Conservation (phyloP, 2,797 vertebrate genomes). For the Orientallactaga sibirica region DNA sequence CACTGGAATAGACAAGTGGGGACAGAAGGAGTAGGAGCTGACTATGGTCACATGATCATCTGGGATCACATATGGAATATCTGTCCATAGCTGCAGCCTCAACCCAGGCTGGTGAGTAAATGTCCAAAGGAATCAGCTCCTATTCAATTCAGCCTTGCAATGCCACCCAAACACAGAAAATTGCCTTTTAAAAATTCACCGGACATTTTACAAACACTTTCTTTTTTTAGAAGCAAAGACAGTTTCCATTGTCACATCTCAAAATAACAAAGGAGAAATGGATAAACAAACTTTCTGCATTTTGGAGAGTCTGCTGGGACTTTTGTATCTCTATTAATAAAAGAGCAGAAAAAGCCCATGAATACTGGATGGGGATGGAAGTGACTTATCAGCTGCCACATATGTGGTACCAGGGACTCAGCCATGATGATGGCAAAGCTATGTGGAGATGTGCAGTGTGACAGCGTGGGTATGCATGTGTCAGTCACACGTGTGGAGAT, state of each 20-base stretch:
- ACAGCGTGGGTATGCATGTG: accelerated
- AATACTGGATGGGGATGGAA: background rate
- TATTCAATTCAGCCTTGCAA: background rate
- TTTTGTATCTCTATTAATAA: constrained; percentile 5
- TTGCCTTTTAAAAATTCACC: background rate
- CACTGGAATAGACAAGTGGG: background rate
- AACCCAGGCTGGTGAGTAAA: background rate
- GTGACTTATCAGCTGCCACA: background rate
- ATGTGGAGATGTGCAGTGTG: background rate
- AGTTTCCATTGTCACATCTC: background rate
- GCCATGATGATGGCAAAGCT: accelerated
- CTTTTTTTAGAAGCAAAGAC: background rate
- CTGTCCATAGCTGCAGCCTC: background rate
- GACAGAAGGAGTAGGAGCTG: accelerated
- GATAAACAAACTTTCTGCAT: background rate
- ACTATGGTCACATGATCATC: accelerated
- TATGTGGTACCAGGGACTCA: background rate
- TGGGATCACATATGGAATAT: background rate
- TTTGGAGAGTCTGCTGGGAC: background rate
- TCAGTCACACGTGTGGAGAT: too few relatives aligned
- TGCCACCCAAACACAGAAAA: background rate
- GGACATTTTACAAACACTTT: background rate
- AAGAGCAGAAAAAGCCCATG: background rate
- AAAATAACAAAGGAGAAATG: background rate
- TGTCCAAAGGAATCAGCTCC: background rate